Evolutionary conservation across 2,797 vertebrate species (phyloP).

Genomic region (Clamator glandarius): DNA sequence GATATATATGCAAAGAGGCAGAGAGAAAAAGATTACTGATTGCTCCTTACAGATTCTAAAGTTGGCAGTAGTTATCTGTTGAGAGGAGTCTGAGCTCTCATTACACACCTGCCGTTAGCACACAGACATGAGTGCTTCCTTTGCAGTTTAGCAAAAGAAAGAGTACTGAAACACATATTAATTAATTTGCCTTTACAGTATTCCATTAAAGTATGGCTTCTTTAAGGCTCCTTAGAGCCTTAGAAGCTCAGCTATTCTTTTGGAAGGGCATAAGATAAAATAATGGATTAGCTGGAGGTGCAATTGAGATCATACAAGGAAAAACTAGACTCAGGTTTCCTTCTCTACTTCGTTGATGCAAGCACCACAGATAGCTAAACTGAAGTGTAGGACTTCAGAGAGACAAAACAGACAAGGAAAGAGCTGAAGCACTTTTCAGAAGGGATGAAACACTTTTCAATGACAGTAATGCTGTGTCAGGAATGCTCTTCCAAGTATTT

Average conservation of each 20-base stretch:
- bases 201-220: neutral
- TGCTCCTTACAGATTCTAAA: neutral
- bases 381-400: neutral
- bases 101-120: conserved; percentile 18
- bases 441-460: neutral
- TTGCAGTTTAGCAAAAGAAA: conserved; percentile 8
- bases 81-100: neutral
- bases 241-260: neutral
- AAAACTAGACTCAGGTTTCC: neutral
- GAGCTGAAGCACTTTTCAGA: neutral
- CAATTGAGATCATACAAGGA: neutral
- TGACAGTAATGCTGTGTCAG: neutral
- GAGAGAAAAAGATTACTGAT: neutral
- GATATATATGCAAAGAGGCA: neutral
- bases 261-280: neutral
- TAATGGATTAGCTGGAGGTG: neutral
- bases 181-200: conserved; percentile 36
- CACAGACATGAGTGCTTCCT: neutral
- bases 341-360: neutral
- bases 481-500: neutral
- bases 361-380: neutral
- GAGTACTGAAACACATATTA: neutral
- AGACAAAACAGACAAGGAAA: neutral
- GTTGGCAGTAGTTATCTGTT: neutral
- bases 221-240: neutral